phyloP scores from a whole-genome alignment of 2,113 vertebrate genomes.

The Emydura subglobosa region DNA sequence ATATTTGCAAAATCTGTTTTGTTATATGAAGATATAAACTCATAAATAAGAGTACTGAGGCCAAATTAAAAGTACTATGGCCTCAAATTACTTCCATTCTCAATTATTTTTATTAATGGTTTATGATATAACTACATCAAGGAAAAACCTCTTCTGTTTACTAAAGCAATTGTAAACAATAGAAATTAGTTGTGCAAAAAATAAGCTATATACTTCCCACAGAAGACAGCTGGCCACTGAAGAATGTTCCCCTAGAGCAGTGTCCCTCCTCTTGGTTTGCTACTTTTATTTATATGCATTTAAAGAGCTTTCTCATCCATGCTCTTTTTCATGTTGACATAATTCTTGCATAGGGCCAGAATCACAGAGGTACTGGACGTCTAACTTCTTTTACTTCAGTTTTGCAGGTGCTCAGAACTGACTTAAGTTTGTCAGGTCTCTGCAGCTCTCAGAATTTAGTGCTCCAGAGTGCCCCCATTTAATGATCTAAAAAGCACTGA shows the following conservation, averaged over 20 bases:
- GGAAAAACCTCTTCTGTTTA: neutral
- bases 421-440: slow-evolving; percentile 18
- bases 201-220: neutral
- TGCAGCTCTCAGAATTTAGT: neutral
- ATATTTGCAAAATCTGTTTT: neutral
- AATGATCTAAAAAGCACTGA: slow-evolving; percentile 26
- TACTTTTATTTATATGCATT: neutral
- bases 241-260: neutral
- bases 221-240: neutral
- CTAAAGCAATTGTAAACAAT: neutral
- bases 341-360: neutral
- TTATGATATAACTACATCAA: neutral
- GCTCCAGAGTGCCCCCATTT: slow-evolving; percentile 24
- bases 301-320: neutral
- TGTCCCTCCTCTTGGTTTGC: neutral
- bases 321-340: accelerated
- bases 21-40: too few relatives aligned
- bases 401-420: neutral
- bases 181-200: neutral
- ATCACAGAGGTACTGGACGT: neutral
- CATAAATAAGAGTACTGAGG: neutral
- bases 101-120: neutral
- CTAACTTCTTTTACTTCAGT: neutral
- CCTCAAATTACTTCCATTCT: neutral
- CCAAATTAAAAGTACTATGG: neutral